Conservation (phyloP, 1,140 invertebrate genomes). For the Liolophura sinensis region DNA sequence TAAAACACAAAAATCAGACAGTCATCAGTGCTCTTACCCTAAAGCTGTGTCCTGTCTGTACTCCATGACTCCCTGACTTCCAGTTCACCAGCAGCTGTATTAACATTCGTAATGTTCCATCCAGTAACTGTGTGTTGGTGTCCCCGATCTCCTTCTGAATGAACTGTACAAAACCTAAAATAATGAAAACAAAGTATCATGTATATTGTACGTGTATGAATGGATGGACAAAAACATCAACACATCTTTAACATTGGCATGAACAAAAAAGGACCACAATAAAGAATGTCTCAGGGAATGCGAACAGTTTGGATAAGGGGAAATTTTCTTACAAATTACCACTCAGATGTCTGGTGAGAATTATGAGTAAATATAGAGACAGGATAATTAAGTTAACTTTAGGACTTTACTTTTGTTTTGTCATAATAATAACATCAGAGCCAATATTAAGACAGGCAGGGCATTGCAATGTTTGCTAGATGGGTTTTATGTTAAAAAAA, state of each 20-base stretch:
- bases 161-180: slow-evolving; percentile 89
- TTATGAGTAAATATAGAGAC: too few species aligned
- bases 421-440: too few species aligned
- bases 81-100: slow-evolving; percentile 90
- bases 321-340: too few species aligned
- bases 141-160: slow-evolving; percentile 90
- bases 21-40: too few species aligned
- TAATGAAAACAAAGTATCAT: slow-evolving; percentile 12
- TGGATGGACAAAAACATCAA: background rate
- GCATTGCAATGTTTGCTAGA: too few species aligned
- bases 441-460: too few species aligned
- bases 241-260: slow-evolving; percentile 33
- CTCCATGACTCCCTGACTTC: slow-evolving; percentile 63
- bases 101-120: slow-evolving; percentile 92
- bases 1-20: background rate
- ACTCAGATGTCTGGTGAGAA: too few species aligned
- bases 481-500: too few species aligned
- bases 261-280: slow-evolving; percentile 39
- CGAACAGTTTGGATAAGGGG: too few species aligned
- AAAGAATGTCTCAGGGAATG: too few species aligned
- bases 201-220: background rate
- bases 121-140: slow-evolving; percentile 84
- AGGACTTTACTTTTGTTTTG: too few species aligned
- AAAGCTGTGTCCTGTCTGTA: background rate
- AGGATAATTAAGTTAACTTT: too few species aligned